Evolutionary conservation across 2,888 invertebrate genomes (phyloP).

Genomic region (Meiosimyza decipiens): DNA sequence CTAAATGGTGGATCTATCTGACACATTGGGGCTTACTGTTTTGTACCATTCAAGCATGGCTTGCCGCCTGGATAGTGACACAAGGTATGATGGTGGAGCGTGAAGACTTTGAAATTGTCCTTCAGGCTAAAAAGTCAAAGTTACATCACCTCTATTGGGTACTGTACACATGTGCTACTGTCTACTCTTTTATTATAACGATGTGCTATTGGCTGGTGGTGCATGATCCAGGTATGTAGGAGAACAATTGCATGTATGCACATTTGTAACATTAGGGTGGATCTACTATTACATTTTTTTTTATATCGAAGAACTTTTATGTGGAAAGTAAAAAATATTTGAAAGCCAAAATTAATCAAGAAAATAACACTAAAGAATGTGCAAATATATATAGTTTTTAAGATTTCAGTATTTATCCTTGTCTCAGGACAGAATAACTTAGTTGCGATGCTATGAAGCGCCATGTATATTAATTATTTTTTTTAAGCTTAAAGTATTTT

Average conservation of each 20-base stretch:
- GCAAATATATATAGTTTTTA: too few relatives aligned
- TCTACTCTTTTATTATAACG: slow-evolving; percentile 67
- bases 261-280: too few relatives aligned
- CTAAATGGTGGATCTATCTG: slow-evolving; percentile 68
- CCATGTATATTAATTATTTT: too few relatives aligned
- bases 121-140: slow-evolving; percentile 66
- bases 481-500: too few relatives aligned
- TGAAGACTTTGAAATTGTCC: slow-evolving; percentile 66
- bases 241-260: too few relatives aligned
- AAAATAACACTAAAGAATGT: too few relatives aligned
- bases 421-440: too few relatives aligned
- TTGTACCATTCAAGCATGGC: slow-evolving; percentile 66
- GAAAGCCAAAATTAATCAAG: neutral
- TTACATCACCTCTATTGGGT: slow-evolving; percentile 66
- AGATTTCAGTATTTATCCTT: too few relatives aligned
- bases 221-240: slow-evolving; percentile 74
- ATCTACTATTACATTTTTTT: too few relatives aligned
- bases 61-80: slow-evolving; percentile 67
- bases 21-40: slow-evolving; percentile 67
- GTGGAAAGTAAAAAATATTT: too few relatives aligned
- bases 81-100: slow-evolving; percentile 68
- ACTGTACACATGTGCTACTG: slow-evolving; percentile 66
- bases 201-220: slow-evolving; percentile 70
- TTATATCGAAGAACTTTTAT: neutral
- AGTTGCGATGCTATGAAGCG: too few relatives aligned